Conservation (phyloP, 2,888 invertebrate species). For the Ametastegia equiseti region DNA sequence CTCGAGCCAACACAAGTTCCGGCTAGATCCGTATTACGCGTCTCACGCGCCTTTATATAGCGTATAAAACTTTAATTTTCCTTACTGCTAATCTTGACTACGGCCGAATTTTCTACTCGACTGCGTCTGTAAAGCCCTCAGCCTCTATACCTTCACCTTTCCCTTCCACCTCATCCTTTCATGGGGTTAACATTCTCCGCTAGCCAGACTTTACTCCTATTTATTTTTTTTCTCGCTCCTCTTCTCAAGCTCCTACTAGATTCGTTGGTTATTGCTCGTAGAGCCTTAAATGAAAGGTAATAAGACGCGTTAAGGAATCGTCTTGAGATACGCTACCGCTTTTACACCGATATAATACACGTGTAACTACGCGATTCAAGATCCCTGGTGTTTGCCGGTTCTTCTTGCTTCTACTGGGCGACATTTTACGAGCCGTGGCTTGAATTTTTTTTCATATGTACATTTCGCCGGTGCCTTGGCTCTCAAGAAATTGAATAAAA, state of each 20-base stretch:
- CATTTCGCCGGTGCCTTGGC: neutral
- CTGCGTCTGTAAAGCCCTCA: neutral
- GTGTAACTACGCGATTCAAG: conserved; percentile 15
- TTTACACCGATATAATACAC: neutral
- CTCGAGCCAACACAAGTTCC: neutral
- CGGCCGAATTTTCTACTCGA: conserved; percentile 29
- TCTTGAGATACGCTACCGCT: neutral
- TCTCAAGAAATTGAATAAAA: conserved; percentile 36
- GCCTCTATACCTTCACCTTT: neutral
- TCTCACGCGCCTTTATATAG: conserved; percentile 38
- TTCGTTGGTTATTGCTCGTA: conserved; percentile 30
- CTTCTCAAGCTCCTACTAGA: conserved; percentile 12
- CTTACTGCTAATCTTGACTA: conserved; percentile 36
- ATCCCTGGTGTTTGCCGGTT: neutral
- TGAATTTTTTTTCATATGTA: neutral
- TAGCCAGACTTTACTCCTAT: neutral
- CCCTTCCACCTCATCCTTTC: neutral
- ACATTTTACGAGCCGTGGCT: conserved; percentile 33
- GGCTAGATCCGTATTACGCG: conserved; percentile 24
- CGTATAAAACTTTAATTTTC: conserved; percentile 40
- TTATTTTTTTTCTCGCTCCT: neutral
- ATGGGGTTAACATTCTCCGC: conserved; percentile 1
- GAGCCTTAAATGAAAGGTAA: conserved; percentile 33
- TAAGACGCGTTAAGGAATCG: conserved; percentile 28
- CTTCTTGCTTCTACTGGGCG: neutral